Evolutionary conservation across 1,140 invertebrate species (phyloP), one percentile per base, ranked within the genome.

Genomic region (Rhagoletis pomonella): DNA sequence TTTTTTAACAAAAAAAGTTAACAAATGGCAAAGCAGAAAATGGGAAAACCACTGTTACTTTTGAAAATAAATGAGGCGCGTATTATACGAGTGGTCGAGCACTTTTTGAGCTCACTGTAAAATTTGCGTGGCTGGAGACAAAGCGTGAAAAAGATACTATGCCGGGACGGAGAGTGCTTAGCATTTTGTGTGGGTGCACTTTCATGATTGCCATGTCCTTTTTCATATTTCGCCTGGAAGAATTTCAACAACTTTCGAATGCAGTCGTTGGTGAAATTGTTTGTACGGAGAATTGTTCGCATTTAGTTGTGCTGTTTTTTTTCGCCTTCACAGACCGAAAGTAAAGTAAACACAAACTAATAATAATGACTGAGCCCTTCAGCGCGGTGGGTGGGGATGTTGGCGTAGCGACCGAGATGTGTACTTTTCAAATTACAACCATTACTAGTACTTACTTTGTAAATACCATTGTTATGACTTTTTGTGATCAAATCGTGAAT

Each of bases 61-160:
- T 86, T 19, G 58, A 55, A 62, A 86, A 62, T 86, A 86, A 87
- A 87, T 87, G 64, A 87, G 60, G 42, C 86, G 86, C n/a, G 39
- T 47, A 67, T 87, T 87, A 67, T 44, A 19, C 47, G 62, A 67
- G 86, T 87, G 86, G 73, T 19, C 73, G 73, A 81, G 47, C 50
- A 81, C 73, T 55, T 81, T 55, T 81, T 81, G n/a, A 81, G 47
- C 44, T 44, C 73, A 81, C 73, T 58, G 73, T 1, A 81, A 81
- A 81, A 47, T 81, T 73, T 81, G 47, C 17, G 17, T 50, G 29
- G 64, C 64, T 29, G 73, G 12, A 55, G 2, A 55, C 3, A 62
- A 62, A 62, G 60, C 60, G 60, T 62, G 10, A 62, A 55, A 81
- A 29, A 55, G 9, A 29, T 4, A 55, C 6, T 50, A 50, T 17